Evolutionary conservation across 2,888 invertebrate species (phyloP).

Genomic region (Podabrus alpinus): DNA sequence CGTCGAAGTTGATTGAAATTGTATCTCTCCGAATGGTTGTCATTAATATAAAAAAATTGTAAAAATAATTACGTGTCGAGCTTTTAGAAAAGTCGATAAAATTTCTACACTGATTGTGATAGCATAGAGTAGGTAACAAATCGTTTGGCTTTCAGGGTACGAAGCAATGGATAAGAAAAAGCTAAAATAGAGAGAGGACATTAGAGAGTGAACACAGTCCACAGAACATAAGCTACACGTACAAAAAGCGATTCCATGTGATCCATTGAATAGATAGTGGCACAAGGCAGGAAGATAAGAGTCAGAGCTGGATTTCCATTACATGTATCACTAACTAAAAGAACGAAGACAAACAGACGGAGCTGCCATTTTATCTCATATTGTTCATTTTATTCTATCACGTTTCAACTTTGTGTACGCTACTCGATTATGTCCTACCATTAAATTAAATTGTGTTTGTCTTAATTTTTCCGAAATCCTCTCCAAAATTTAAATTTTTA

Average conservation of each 20-base stretch:
- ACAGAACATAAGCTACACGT: conserved; percentile 28
- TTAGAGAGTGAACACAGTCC: conserved; percentile 19
- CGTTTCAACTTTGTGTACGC: conserved; percentile 15
- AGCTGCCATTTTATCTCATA: conserved; percentile 10
- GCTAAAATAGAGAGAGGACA: conserved; percentile 14
- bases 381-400: conserved; percentile 32
- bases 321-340: conserved; percentile 34
- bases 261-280: conserved; percentile 34
- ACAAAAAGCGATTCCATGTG: conserved; percentile 31
- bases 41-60: background rate
- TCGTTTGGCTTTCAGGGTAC: conserved; percentile 9
- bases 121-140: conserved; percentile 12
- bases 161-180: conserved; percentile 10
- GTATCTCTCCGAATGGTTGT: background rate
- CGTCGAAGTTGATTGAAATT: background rate
- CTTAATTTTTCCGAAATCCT: background rate
- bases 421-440: conserved; percentile 8
- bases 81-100: conserved; percentile 7
- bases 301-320: conserved; percentile 33
- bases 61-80: background rate
- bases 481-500: background rate
- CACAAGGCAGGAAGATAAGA: conserved; percentile 23
- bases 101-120: conserved; percentile 13
- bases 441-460: background rate
- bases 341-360: conserved; percentile 23